phyloP scores from a whole-genome alignment of 1,140 invertebrate genomes.

The Lasioglossum baleicum region DNA sequence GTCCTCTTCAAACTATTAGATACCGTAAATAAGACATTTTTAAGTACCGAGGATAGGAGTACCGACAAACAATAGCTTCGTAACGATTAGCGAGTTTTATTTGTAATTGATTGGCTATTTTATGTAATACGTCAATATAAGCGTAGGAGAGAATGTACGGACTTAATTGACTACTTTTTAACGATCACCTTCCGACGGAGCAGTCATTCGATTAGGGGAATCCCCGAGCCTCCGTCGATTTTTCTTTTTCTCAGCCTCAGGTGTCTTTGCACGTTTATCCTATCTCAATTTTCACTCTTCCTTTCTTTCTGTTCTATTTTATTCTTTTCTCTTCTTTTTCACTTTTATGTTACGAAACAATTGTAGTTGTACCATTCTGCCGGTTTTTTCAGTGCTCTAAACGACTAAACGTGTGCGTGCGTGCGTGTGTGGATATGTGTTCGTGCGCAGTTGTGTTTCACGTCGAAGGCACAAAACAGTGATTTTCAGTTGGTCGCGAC shows the following conservation, averaged over 20 bases:
- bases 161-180: conserved; percentile 61
- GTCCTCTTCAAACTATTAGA: conserved; percentile 37
- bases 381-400: conserved; percentile 36
- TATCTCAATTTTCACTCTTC: too few species aligned
- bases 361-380: conserved; percentile 47
- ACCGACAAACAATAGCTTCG: conserved; percentile 53
- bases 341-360: conserved; percentile 18
- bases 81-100: conserved; percentile 63
- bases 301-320: neutral
- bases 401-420: conserved; percentile 39
- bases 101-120: conserved; percentile 64
- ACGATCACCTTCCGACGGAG: conserved; percentile 46
- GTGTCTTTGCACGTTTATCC: too few species aligned
- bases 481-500: conserved; percentile 28
- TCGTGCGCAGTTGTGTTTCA: conserved; percentile 30
- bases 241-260: conserved; percentile 8
- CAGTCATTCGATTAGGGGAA: neutral
- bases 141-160: conserved; percentile 63
- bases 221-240: neutral
- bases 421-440: conserved; percentile 24
- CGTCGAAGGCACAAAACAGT: conserved; percentile 35
- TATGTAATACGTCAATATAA: conserved; percentile 63
- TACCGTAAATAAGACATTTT: conserved; percentile 27
- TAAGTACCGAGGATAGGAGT: conserved; percentile 45
- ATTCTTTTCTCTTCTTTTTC: neutral